These are phyloP conservation scores for Teleiodes luculella DNA, from an alignment of 2,888 invertebrate genomes.

Conservation along the genomic window DNA sequence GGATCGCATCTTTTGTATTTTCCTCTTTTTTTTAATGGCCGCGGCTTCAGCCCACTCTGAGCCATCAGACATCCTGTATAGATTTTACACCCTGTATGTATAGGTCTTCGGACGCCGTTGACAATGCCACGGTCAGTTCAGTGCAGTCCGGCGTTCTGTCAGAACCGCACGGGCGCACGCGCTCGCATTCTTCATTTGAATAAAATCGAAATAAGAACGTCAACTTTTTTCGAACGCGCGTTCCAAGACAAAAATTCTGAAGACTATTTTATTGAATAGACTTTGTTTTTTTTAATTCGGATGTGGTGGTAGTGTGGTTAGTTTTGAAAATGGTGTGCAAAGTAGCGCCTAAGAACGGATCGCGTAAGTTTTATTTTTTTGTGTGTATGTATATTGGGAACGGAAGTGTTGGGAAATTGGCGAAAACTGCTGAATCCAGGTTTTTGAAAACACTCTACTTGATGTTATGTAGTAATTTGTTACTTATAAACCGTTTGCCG, in stretches of 20 bases:
- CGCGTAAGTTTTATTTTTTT: slow-evolving; percentile 46
- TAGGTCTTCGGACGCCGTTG: slow-evolving; percentile 2
- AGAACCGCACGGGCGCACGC: slow-evolving; percentile 5
- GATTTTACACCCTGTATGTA: too few species aligned
- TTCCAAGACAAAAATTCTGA: not conserved
- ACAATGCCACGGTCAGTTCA: slow-evolving; percentile 15
- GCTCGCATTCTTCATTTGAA: not conserved
- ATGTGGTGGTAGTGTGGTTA: not conserved
- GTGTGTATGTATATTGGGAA: not conserved
- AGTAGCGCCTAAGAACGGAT: slow-evolving; percentile 49
- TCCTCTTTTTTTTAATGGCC: too few species aligned
- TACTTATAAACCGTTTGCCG: too few species aligned
- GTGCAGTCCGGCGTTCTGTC: not conserved
- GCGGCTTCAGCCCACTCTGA: too few species aligned
- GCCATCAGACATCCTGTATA: too few species aligned
- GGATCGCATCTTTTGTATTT: too few species aligned
- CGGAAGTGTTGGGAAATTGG: not conserved
- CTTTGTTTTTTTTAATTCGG: not conserved
- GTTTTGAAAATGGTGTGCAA: slow-evolving; percentile 54
- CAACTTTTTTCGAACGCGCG: not conserved
- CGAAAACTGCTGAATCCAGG: too few species aligned
- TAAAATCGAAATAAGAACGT: not conserved
- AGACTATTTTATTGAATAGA: not conserved
- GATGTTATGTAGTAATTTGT: too few species aligned
- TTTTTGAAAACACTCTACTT: too few species aligned